A percentile compares a stretch with the other conserved stretches of the same genome.
Evolutionary conservation across 2,797 vertebrate genomes (phyloP).

Genomic region (Myripristis murdjan): DNA sequence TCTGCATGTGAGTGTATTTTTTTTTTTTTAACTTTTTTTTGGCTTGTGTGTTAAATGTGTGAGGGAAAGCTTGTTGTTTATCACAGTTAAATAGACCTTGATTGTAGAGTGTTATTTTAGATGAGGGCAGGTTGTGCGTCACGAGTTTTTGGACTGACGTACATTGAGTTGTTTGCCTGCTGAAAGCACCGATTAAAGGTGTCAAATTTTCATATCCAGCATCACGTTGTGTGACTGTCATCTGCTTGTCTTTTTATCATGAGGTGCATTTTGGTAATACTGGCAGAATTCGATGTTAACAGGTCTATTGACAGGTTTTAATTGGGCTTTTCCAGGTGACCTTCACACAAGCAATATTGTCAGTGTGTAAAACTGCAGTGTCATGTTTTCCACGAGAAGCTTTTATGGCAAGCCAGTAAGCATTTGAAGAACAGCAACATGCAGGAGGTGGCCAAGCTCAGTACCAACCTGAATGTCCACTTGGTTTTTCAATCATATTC

Average conservation of each 20-base stretch:
- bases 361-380: no score
- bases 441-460: no score
- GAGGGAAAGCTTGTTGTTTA: neutral
- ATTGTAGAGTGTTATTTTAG: neutral
- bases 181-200: neutral
- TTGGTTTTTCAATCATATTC: no score
- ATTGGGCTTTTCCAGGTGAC: no score
- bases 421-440: no score
- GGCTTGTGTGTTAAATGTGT: neutral
- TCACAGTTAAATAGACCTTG: conserved; percentile 7
- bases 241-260: neutral
- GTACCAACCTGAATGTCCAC: no score
- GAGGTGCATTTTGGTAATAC: neutral
- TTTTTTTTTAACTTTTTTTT: neutral
- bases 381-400: no score
- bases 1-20: neutral
- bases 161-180: neutral
- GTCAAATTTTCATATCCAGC: neutral
- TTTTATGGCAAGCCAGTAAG: no score
- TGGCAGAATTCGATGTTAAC: neutral
- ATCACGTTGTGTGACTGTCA: neutral
- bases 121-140: conserved; percentile 33
- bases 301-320: no score
- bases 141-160: conserved; percentile 10
- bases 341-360: no score